Evolutionary conservation across 2,113 vertebrate species (phyloP).

Genomic region (Platysteira castanea): DNA sequence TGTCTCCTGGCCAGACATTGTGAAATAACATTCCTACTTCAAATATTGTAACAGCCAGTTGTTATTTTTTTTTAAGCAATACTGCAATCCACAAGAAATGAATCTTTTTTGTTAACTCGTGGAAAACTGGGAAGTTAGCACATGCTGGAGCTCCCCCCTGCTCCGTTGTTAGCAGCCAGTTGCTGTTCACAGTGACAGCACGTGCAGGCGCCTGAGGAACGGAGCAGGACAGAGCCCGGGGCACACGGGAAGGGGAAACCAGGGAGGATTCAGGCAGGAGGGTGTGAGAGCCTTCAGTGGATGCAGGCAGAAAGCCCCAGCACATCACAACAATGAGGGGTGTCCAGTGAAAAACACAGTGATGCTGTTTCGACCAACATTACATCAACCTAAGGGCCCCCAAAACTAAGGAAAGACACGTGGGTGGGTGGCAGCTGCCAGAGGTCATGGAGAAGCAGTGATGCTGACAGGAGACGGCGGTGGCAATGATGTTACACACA

Average conservation of each 20-base stretch:
- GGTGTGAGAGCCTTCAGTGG: neutral
- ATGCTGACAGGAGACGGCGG: neutral
- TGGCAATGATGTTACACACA: neutral
- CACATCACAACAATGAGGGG: neutral
- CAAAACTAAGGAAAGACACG: neutral
- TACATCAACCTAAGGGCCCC: neutral
- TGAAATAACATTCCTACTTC: constrained; percentile 11
- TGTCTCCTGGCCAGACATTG: neutral
- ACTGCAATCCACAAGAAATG: neutral
- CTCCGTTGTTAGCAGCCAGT: fast-evolving
- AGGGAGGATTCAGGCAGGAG: neutral
- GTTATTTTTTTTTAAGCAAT: constrained; percentile 8
- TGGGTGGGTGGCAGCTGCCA: neutral
- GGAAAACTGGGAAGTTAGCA: neutral
- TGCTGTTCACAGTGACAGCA: neutral
- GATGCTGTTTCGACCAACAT: neutral
- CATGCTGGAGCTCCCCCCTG: neutral
- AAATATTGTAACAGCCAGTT: neutral
- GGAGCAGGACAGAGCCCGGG: neutral
- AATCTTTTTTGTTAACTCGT: constrained; percentile 6
- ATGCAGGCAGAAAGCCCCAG: neutral
- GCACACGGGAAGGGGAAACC: neutral
- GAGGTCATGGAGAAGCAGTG: neutral
- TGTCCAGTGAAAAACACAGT: neutral
- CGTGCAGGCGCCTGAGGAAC: fast-evolving